Conservation (phyloP, 64 coral and sea anemone genomes). For the Actinia tenebrosa region DNA sequence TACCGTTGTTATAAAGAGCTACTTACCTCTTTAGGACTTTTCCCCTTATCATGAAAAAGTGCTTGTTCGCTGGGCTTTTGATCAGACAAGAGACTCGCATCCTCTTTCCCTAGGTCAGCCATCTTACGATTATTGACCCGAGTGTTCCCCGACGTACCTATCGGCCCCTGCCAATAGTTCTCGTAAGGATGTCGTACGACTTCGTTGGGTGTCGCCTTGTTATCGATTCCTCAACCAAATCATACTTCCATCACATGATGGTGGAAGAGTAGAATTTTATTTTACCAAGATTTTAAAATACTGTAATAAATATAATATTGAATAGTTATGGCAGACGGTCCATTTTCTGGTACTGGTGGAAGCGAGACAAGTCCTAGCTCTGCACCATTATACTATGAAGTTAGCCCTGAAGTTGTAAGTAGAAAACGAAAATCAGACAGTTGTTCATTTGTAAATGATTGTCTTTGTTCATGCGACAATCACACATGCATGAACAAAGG, state of each 20-base stretch:
- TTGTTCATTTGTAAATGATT: background rate
- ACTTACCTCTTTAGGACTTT: slow-evolving; percentile 20
- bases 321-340: background rate
- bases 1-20: too few relatives aligned
- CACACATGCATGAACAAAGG: too few relatives aligned
- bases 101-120: background rate
- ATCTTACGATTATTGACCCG: background rate
- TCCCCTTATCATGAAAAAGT: slow-evolving; percentile 22
- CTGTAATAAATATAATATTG: too few relatives aligned
- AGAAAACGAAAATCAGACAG: background rate
- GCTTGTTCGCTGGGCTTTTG: background rate
- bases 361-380: slow-evolving; percentile 13
- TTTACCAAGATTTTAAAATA: background rate
- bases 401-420: background rate
- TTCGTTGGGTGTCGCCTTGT: background rate
- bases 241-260: background rate
- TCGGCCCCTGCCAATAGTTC: background rate
- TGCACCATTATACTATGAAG: slow-evolving; percentile 14
- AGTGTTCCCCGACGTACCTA: background rate
- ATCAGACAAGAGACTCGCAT: background rate
- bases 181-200: background rate
- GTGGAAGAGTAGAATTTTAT: background rate
- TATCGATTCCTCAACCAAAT: too few relatives aligned
- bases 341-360: background rate
- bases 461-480: too few relatives aligned